Base-by-base conservation (phyloP, 2,113 vertebrate species). In the Oriolus oriolus region DNA sequence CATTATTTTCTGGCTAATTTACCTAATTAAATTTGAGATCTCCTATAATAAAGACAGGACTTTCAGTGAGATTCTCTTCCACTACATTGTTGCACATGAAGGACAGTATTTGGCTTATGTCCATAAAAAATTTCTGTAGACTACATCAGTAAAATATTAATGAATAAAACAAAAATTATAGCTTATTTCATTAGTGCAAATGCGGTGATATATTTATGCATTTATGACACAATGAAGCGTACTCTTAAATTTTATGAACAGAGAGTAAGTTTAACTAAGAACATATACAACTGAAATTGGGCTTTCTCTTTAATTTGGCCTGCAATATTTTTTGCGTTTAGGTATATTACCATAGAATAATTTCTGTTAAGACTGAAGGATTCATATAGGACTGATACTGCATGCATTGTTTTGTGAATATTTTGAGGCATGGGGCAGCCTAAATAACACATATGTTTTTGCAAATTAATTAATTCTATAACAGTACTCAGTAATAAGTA, bases 401-500 rank as follows among this genome's bases (percentile, higher is more conserved):
- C 81, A 52, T 70, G 53, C 93, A 96, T 76, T 87, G 84, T 77
- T 87, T 85, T 73, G 63, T 71, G 50, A 91, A 84, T 70, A 83
- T 70, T 81, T 94, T 86, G 86, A 53, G 45, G 53, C 31, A 64
- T 80, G 37, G 68, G 85, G 69, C 85, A 91, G 88, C 84, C 75
- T 90, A 94, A 90, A 90, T 71, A 75, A 82, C 33, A 71, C 44
- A 76, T 24, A 39, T 39, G 23, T 74, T 91, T 96, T 97, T 95
- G 70, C 50, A 75, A 85, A 94, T 83, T 90, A 92, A 93, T 96
- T 93, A 94, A 90, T 93, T 93, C 69, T 96, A 83, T 95, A 95
- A 77, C 60, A 79, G 75, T 59, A 76, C 93, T 88, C 35, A 87
- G 59, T 63, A 77, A 76, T 94, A 92, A 24, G 65, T 52, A 65